Base-by-base conservation (phyloP, 2,888 invertebrate species). In the Galerucella nymphaeae region DNA sequence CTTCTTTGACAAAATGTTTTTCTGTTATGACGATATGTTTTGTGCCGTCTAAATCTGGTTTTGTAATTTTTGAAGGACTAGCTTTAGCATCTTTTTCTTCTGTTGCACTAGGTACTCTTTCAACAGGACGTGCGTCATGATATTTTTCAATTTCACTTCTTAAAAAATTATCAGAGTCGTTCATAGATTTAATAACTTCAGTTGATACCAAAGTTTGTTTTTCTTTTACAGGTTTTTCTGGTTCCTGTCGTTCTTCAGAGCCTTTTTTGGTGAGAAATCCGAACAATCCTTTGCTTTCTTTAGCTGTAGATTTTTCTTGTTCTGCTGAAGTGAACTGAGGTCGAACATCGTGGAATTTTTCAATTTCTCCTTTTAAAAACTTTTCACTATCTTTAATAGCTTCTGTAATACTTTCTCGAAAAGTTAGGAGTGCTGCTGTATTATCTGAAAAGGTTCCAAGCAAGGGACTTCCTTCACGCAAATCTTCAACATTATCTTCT, bases 231-330 rank as follows among this genome's bases (percentile, higher is more conserved):
- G 18, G 13, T 57, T 69, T 50, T 53, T 20, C 14, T 41, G 30
- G 5, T 30, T 30, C 30, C 30, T 71, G 71, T 18, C 10, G 66
- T 73, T 79, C 77, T 50, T 79, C 77, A 45, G 80, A 76, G 66
- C 78, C 48, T 70, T 83, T 82, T 70, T 82, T 83, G n/a, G 77
- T 75, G 62, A 83, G 83, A n/a, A 81, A 55, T 23, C 82, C 80
- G 30, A 80, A 77, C 53, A 80, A 77, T 50, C 79, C 77, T 38
- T 59, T 62, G 13, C 38, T 62, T 62, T 48, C 69, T 50, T 69
- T 62, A 18, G 38, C 23, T 23, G 48, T 38, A 41, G 14, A n/a
- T 50, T 66, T 58, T 53, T 59, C n/a, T 13, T 41, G 18, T 50
- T 30, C 50, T 16, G 64, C n/a, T 23, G 62, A 18, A 11, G 53